Evolutionary conservation across 2,797 vertebrate species (phyloP).

Genomic region (Notamacropus eugenii): DNA sequence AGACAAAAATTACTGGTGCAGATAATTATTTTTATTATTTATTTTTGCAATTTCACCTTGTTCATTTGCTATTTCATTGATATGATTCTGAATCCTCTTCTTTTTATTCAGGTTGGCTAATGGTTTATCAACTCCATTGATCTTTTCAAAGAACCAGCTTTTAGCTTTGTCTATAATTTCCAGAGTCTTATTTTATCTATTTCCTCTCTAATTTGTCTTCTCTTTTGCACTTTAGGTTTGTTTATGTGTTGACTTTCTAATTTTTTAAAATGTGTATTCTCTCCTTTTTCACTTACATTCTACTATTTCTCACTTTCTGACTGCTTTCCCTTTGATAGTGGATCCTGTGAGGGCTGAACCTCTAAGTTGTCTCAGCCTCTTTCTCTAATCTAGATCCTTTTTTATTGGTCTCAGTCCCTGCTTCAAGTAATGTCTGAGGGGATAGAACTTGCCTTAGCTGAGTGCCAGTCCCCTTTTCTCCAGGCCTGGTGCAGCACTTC

Average conservation of each 20-base stretch:
- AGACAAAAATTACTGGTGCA: no score
- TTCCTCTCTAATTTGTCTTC: background rate
- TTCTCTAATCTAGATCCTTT: background rate
- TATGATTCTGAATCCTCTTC: no score
- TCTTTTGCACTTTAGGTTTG: background rate
- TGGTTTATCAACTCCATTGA: no score
- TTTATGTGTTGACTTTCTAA: background rate
- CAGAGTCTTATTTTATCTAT: no score
- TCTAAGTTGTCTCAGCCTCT: background rate
- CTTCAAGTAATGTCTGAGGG: background rate
- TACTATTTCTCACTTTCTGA: background rate
- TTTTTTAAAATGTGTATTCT: background rate
- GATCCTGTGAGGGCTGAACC: no score
- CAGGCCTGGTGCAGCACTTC: background rate
- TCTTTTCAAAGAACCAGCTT: no score
- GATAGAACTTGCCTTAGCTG: background rate
- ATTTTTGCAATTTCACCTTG: no score
- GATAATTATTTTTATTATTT: no score
- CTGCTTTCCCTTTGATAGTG: background rate
- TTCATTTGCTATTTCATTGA: no score
- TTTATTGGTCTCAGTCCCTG: background rate
- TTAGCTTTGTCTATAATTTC: no score
- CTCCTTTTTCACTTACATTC: background rate
- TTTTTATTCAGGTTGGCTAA: no score
- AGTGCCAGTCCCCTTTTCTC: background rate